Evolutionary conservation across 1,140 invertebrate genomes (phyloP).

Genomic region (Cepaea nemoralis): DNA sequence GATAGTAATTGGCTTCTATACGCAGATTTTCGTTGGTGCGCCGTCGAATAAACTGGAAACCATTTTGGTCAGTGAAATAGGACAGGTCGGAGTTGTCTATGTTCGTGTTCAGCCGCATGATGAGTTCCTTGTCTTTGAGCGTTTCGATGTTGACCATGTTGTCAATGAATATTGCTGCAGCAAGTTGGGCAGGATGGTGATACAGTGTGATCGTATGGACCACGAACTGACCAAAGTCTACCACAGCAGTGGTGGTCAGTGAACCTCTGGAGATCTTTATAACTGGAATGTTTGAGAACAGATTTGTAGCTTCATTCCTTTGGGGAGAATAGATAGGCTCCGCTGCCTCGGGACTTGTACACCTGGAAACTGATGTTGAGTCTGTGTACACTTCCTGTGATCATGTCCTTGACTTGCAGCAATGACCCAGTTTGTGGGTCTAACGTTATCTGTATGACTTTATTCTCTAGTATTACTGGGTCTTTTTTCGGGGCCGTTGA

Average conservation of each 20-base stretch:
- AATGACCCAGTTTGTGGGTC: slow-evolving; percentile 54
- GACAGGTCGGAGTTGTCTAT: slow-evolving; percentile 74
- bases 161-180: slow-evolving; percentile 61
- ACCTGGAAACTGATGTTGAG: slow-evolving; percentile 81
- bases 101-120: slow-evolving; percentile 90
- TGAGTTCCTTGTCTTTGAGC: slow-evolving; percentile 83
- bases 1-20: slow-evolving; percentile 95
- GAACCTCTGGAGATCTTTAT: slow-evolving; percentile 80
- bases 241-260: slow-evolving; percentile 80
- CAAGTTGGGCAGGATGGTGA: slow-evolving; percentile 58
- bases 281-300: slow-evolving; percentile 66
- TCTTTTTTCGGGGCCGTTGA: slow-evolving; percentile 40
- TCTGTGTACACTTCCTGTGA: slow-evolving; percentile 55
- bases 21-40: slow-evolving; percentile 86
- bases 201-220: slow-evolving; percentile 81
- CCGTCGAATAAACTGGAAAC: slow-evolving; percentile 84
- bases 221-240: slow-evolving; percentile 79
- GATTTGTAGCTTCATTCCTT: slow-evolving; percentile 77
- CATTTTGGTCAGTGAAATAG: slow-evolving; percentile 92
- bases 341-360: slow-evolving; percentile 80
- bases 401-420: slow-evolving; percentile 49
- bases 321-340: slow-evolving; percentile 96
- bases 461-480: slow-evolving; percentile 56
- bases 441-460: slow-evolving; percentile 54
- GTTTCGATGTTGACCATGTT: slow-evolving; percentile 56